A percentile compares a stretch with the other conserved stretches of the same genome.
phyloP scores from a whole-genome alignment of 2,113 vertebrate genomes.

The Sylvilagus bachmani region DNA sequence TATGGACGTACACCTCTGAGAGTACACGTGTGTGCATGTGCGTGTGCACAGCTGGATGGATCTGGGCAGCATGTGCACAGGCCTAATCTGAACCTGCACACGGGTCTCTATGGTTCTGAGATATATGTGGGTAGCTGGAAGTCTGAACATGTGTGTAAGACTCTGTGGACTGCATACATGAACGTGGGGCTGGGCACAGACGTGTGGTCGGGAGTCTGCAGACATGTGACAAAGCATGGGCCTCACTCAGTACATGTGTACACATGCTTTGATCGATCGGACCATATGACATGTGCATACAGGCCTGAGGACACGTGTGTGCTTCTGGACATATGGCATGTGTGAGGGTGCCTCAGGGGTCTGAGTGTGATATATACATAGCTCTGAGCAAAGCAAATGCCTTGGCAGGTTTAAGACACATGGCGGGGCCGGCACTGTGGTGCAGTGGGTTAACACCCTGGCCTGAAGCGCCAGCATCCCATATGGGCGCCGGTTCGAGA shows the following conservation, averaged over 20 bases:
- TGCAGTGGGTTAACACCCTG: no score
- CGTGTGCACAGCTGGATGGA: neutral
- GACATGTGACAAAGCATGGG: neutral
- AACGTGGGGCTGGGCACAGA: neutral
- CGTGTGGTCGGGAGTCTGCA: neutral
- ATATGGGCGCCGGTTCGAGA: no score
- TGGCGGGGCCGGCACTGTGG: no score
- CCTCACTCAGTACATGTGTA: neutral
- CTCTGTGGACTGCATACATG: neutral
- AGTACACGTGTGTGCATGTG: fast-evolving
- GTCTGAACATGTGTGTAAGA: neutral
- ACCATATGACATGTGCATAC: neutral
- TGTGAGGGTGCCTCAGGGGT: neutral
- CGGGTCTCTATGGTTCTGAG: neutral
- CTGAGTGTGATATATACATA: neutral
- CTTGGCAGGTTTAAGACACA: neutral
- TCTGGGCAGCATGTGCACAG: no score
- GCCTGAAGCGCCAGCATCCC: no score
- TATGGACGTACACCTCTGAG: neutral
- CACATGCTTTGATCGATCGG: neutral
- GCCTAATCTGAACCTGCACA: neutral
- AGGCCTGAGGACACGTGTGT: neutral
- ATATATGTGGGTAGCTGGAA: neutral
- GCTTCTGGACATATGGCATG: neutral
- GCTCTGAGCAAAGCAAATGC: neutral